Evolutionary conservation across 2,113 vertebrate species (phyloP), one percentile per base, ranked within the genome.

Genomic region (Narcine bancroftii): DNA sequence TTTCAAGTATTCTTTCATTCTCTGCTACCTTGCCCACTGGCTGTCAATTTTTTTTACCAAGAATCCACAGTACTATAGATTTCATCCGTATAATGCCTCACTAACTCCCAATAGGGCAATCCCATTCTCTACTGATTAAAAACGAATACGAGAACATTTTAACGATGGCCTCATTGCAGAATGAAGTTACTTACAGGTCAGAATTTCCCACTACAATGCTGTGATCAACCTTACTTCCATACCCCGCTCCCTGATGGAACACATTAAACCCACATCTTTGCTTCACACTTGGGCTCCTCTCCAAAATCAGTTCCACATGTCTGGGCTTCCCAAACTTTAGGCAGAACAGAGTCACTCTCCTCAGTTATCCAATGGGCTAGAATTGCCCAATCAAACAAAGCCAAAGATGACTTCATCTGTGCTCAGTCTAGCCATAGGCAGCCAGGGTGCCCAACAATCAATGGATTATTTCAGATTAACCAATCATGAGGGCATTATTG

Each of bases 401-500:
- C 3, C 24, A 21, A 26, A 29, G 21, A 10, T 6, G 39, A 91
- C 42, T 91, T 11, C 13, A 45, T 91, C 89, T 24, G 9, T 11
- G 29, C 29, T 33, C 17, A 91, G 11, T 71, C 11, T 33, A 69
- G 65, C 24, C 24, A 91, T 91, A 69, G 89, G 89, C 89, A 47
- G 39, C 26, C 89, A 45, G 13, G 13, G 39, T 33, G 24, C 63
- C 36, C 39, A 91, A 69, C 89, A 1, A 39, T 69, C 65, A 45
- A 87, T 26, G 45, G 89, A 91, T 91, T 91, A 91, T 91, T 69
- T 69, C 63, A 91, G 89, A 91, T 91, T 91, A 91, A 26, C 89
- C 89, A 91, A 91, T 91, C 36, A 33, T 10, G 89, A 47, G 89
- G 89, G 10, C 89, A 69, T 47, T 91, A 47, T 47, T 69, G 65